Base-by-base conservation (phyloP, 2,113 vertebrate genomes). In the Chiloscyllium plagiosum region DNA sequence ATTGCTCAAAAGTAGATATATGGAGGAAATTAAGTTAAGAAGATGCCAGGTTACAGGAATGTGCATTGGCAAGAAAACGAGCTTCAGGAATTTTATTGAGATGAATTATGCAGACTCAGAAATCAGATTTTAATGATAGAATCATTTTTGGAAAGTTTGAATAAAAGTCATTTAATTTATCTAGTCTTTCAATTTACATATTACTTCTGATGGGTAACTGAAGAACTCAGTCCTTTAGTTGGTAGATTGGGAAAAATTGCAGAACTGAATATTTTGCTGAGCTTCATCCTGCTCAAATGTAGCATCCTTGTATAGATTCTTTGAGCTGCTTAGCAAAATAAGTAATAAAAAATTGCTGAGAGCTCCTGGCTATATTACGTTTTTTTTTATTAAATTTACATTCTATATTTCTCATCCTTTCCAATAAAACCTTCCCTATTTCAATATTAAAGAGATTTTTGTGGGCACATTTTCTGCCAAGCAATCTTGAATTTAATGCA, bases 341-440 rank as follows among this genome's bases (percentile, higher is more conserved):
- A 93, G 61, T n/a, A 93, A 93, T 93, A 93, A 93, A 66, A 93
- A 93, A 37, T 29, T 93, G 89, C 61, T 22, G 61, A 2, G 56
- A 93, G 61, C 61, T 93, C 89, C 8, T 66, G 33, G 89, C 89
- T 66, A 93, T 93, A 37, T 93, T 93, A 15, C 61, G 66, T n/a
- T 61, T 90, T 37, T n/a, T 61, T 90, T 37, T 66, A 93, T 93
- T 93, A 66, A 93, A 93, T 93, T 66, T 93, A 93, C 5, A 93
- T 42, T 19, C 89, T 33, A 68, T 93, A 15, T 66, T 37, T 66
- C 61, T 93, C n/a, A 92, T 93, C 33, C 89, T 37, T n/a, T 42
- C 66, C 89, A 66, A 93, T 68, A n/a, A 93, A 37, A 93, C 37
- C 66, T 93, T 93, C n/a, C 42, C 61, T 93, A 92, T 37, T 92